A percentile compares a stretch with the other conserved stretches of the same genome.
phyloP scores from a whole-genome alignment of 2,888 invertebrate species.

The Drosophila sordidapex region DNA sequence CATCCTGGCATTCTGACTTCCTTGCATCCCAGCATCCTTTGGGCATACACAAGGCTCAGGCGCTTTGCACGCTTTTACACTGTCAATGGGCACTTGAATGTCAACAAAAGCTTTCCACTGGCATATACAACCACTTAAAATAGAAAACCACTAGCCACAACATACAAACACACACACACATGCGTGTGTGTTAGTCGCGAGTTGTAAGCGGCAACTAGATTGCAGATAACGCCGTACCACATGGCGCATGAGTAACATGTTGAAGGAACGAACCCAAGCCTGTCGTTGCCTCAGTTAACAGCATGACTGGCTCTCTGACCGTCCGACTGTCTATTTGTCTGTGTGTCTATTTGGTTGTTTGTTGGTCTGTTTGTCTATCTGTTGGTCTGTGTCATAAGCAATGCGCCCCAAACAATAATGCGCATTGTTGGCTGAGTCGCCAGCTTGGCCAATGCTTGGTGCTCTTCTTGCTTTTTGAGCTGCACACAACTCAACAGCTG shows the following conservation, averaged over 20 bases:
- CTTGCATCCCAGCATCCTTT: not conserved
- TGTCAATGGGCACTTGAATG: slow-evolving; percentile 78
- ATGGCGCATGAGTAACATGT: slow-evolving; percentile 58
- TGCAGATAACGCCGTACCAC: slow-evolving; percentile 36
- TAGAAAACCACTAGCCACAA: slow-evolving; percentile 61
- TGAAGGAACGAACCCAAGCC: slow-evolving; percentile 6
- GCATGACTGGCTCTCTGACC: slow-evolving; percentile 19
- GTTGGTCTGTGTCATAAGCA: slow-evolving; percentile 70
- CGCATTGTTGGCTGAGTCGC: slow-evolving; percentile 59
- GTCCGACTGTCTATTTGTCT: not conserved
- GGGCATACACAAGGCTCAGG: not conserved
- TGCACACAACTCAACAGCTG: not conserved
- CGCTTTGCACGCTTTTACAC: slow-evolving; percentile 67
- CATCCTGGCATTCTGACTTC: not conserved
- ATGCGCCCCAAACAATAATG: slow-evolving; percentile 60
- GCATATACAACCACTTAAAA: slow-evolving; percentile 80
- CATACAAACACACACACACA: slow-evolving; percentile 10
- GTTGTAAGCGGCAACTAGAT: slow-evolving; percentile 55
- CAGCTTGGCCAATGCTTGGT: slow-evolving; percentile 20
- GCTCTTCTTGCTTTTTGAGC: slow-evolving; percentile 65
- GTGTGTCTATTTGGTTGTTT: slow-evolving; percentile 35
- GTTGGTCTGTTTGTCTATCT: slow-evolving; percentile 31
- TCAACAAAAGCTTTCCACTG: slow-evolving; percentile 79
- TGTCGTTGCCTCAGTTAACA: not conserved
- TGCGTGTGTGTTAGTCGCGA: slow-evolving; percentile 64